Base-by-base conservation (phyloP, 2,113 vertebrate genomes). In the Burhinus oedicnemus region DNA sequence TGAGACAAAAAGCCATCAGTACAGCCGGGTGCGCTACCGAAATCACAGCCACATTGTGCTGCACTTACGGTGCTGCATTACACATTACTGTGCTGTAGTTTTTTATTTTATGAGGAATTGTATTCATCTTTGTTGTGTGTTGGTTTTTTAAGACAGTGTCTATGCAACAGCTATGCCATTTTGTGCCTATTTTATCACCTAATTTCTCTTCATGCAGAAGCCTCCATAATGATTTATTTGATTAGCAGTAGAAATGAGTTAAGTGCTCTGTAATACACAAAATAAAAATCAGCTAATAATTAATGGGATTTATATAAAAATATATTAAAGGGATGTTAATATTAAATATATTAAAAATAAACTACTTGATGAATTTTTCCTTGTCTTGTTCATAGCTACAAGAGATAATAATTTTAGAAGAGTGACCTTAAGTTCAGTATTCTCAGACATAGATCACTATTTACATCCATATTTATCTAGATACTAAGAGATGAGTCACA, bases 21-120 rank as follows among this genome's bases (percentile, higher is more conserved):
- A 32, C 17, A 19, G 22, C 13, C 1, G 2, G 8, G 32, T 77
- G 20, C 22, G 6, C 58, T 17, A 18, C 36, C 6, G 11, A 61
- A 32, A 47, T 4, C 10, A n/a, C 5, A 19, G 23, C 65, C 2
- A 1, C 6, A 3, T 4, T 6, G 14, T 40, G 11, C 44, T 70
- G 29, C 26, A 4, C 6, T 9, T 26, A 9, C 5, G 38, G 12
- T 6, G 14, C 34, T 14, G 62, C 40, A 20, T 60, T 12, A 49
- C 26, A 25, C 1, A 0, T 66, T 19, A 44, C 36, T 38, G 58
- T 34, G 12, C 23, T 54, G 30, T 23, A 15, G 11, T 55, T 68
- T 29, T 29, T 44, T 14, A 14, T 70, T 75, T 54, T 17, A 15
- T 4, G 26, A 32, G 38, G 57, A 40, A 29, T 22, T 4, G 15